Base-by-base conservation (phyloP, 2,888 invertebrate genomes). In the Agrenia bidenticulata region DNA sequence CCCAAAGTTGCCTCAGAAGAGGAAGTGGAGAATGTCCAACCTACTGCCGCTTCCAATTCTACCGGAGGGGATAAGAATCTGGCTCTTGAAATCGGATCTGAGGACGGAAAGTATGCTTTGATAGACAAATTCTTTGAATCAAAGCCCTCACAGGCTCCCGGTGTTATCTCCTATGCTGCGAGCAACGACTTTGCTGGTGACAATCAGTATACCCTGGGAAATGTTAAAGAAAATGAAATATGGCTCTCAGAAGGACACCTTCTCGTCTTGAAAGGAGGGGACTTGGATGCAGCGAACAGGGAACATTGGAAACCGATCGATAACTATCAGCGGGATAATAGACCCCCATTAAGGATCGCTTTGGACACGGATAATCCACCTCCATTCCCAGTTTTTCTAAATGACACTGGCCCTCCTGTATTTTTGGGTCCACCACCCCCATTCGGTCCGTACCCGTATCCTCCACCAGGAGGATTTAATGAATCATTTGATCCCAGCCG, bases 331-430 rank as follows among this genome's bases (percentile, higher is more conserved):
- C 91, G 92, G 72, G 32, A 32, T 11, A 61, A 51, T 9, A 69
- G 45, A 49, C 86, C 92, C 77, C 92, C 89, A 81, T 90, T 93
- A 78, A 91, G 90, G 81, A 85, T 93, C 77, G 92, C 92, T 50
- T 81, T 86, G 59, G 87, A 88, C 80, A 91, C 92, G 11, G 69
- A 66, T 81, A 87, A 92, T 77, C 92, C 93, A 81, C 93, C 93
- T 85, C 93, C 93, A 83, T 93, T 93, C 88, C 93, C 93, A 79
- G 88, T 93, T 81, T 92, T 90, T 83, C 87, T 93, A 81, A 85
- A 86, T 80, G 90, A 92, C 80, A 85, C 88, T 79, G 92, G 91
- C 78, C 92, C 92, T 80, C 85, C 92, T 81, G 88, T 90, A 84
- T 88, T 92, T 85, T 85, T 93, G 82, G 85, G 86, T 78, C 87